Evolutionary conservation across 2,888 invertebrate genomes (phyloP).

Genomic region (Plagodis pulveraria): DNA sequence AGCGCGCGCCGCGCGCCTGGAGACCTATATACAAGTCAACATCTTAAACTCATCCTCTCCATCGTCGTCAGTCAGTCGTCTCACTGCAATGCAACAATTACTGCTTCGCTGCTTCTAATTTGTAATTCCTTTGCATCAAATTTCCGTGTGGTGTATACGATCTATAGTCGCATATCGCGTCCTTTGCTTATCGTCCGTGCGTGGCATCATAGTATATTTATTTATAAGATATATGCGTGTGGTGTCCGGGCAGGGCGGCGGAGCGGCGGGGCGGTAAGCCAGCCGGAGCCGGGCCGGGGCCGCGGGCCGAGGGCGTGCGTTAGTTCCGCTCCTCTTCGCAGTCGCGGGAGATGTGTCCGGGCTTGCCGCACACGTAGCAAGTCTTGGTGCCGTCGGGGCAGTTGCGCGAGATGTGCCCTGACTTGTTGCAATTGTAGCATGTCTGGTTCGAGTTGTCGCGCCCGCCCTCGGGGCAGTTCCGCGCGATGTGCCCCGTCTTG

Average conservation of each 20-base stretch:
- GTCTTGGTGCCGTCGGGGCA: slow-evolving; percentile 94
- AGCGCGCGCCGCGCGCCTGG: slow-evolving; percentile 52
- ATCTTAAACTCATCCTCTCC: slow-evolving; percentile 75
- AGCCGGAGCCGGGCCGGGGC: slow-evolving; percentile 31
- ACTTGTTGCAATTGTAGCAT: slow-evolving; percentile 98
- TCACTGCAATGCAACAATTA: slow-evolving; percentile 40
- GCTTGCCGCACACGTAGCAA: slow-evolving; percentile 97
- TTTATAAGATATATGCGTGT: slow-evolving; percentile 56
- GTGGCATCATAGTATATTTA: slow-evolving; percentile 81
- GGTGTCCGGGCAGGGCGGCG: slow-evolving; percentile 33
- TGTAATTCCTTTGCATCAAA: slow-evolving; percentile 75
- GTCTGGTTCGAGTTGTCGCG: slow-evolving; percentile 89
- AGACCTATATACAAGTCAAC: slow-evolving; percentile 82
- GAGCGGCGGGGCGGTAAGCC: slow-evolving; percentile 4
- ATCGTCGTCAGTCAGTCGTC: slow-evolving; percentile 52
- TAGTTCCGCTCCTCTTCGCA: slow-evolving; percentile 92
- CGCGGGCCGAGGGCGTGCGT: slow-evolving; percentile 51
- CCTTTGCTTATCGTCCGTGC: slow-evolving; percentile 84
- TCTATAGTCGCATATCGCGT: slow-evolving; percentile 73
- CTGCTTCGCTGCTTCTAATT: slow-evolving; percentile 72
- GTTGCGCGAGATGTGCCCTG: slow-evolving; percentile 95
- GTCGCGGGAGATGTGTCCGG: slow-evolving; percentile 95
- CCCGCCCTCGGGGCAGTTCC: slow-evolving; percentile 92
- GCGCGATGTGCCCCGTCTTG: slow-evolving; percentile 96
- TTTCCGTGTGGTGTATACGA: slow-evolving; percentile 72